These are phyloP conservation scores for Athripsodes cinereus DNA, from an alignment of 2,888 invertebrate genomes.

Conservation along the genomic window DNA sequence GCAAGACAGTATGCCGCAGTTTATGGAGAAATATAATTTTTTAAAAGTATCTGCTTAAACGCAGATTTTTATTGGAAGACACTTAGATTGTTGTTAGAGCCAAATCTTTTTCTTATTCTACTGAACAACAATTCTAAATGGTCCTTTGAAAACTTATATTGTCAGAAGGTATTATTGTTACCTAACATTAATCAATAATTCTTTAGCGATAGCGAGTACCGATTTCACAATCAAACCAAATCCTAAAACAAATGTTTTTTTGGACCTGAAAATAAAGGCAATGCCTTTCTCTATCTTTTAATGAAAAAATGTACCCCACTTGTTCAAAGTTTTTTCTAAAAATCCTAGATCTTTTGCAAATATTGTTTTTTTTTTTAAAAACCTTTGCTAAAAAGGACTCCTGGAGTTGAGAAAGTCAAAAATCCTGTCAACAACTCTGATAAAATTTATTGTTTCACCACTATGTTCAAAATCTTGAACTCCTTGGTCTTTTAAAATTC, in stretches of 20 bases:
- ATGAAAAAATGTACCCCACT: neutral
- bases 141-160: neutral
- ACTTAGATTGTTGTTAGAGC: neutral
- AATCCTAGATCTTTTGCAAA: neutral
- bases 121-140: slow-evolving; percentile 2
- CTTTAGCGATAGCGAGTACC: neutral
- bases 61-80: neutral
- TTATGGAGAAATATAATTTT: neutral
- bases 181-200: neutral
- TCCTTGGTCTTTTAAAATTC: neutral
- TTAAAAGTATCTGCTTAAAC: neutral
- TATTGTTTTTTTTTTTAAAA: neutral
- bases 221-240: neutral
- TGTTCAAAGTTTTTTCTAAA: neutral
- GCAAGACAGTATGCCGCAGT: neutral
- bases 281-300: neutral
- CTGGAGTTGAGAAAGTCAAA: neutral
- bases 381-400: neutral
- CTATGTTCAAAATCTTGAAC: neutral
- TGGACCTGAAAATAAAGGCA: neutral
- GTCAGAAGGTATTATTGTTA: neutral
- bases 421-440: neutral
- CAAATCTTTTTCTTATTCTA: slow-evolving; percentile 1
- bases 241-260: neutral
- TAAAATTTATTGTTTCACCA: slow-evolving; percentile 1